A percentile compares a stretch with the other conserved stretches of the same genome.
These are phyloP conservation scores for Drosophila conformis DNA, from an alignment of 2,888 invertebrate species.

Conservation along the genomic window DNA sequence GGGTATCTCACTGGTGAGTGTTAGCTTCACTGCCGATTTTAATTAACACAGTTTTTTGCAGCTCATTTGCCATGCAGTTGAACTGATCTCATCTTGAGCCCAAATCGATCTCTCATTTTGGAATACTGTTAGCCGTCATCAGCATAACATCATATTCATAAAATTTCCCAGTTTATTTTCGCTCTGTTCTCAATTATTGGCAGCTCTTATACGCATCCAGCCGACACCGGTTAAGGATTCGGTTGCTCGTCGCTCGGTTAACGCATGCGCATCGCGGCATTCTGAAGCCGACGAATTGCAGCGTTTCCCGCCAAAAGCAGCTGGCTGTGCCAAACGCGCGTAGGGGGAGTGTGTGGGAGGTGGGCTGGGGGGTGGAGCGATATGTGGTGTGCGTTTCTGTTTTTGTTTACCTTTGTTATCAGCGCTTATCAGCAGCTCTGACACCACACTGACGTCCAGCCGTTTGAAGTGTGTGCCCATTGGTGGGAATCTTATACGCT, in stretches of 20 bases:
- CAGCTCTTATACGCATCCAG: slow-evolving; percentile 31
- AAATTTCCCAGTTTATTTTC: slow-evolving; percentile 46
- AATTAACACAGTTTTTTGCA: background rate
- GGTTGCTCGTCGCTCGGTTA: slow-evolving; percentile 27
- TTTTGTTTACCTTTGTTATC: slow-evolving; percentile 79
- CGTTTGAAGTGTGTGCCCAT: slow-evolving; percentile 69
- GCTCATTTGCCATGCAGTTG: slow-evolving; percentile 7
- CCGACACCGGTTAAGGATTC: slow-evolving; percentile 1
- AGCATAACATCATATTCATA: background rate
- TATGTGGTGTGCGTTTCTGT: slow-evolving; percentile 12
- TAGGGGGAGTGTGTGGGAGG: background rate
- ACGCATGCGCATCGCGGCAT: slow-evolving; percentile 54
- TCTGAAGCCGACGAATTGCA: slow-evolving; percentile 67
- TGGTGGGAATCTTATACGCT: slow-evolving; percentile 57
- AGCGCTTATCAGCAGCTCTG: slow-evolving; percentile 71
- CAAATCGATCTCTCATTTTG: slow-evolving; percentile 10
- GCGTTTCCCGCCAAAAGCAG: slow-evolving; percentile 74
- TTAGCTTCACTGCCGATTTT: background rate
- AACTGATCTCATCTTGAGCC: slow-evolving; percentile 20
- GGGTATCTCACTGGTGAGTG: background rate
- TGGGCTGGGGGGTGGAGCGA: slow-evolving; percentile 1
- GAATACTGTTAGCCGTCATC: background rate
- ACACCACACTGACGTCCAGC: slow-evolving; percentile 27
- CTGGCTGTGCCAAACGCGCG: slow-evolving; percentile 6
- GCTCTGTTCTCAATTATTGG: background rate